Evolutionary conservation across 2,888 invertebrate genomes (phyloP), one percentile per base, ranked within the genome.

Genomic region (Pycnomerus fuliginosus): DNA sequence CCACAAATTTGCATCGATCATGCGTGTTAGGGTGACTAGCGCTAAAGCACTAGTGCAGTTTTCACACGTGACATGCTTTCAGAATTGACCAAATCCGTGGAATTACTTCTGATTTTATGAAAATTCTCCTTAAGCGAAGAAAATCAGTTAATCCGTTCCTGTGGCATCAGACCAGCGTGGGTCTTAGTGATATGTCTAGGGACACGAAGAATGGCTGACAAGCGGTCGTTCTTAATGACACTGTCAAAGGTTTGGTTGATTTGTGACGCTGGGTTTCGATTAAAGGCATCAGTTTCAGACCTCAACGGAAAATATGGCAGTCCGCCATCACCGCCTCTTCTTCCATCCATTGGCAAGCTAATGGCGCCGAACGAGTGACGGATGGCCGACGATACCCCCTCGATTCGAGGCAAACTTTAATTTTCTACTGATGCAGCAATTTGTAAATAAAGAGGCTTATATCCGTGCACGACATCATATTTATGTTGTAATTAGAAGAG

Each of bases 271-370:
- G 62, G 67, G 61, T 67, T 69, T 69, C 70, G 70, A 70, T 70
- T 71, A 70, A 70, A 69, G 69, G 65, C 70, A 70, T 70, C 71
- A 70, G 65, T 70, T 70, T 67, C 70, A 70, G 71, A 65, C 64
- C 64, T 62, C 51, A 13, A 16, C 42, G 39, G 62, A 68, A 68
- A 70, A 69, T 69, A 71, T 69, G 65, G 68, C 68, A 60, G 60
- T 50, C 52, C 55, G 55, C 55, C 57, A 59, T 56, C 56, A 50
- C 53, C 52, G 48, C 45, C 48, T 20, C 32, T 53, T 44, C 50
- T 46, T 46, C 40, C 46, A 34, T 41, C 41, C 42, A 33, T 46
- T 42, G 46, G 41, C 41, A 42, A 46, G 46, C 46, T 46, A 46
- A 46, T 46, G 46, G 46, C 46, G 46, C 46, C 46, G 41, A 46